Percentiles rank a stretch among this genome's conserved stretches.
These are phyloP conservation scores for Pyralis farinalis DNA, from an alignment of 2,888 invertebrate genomes.

Conservation along the genomic window DNA sequence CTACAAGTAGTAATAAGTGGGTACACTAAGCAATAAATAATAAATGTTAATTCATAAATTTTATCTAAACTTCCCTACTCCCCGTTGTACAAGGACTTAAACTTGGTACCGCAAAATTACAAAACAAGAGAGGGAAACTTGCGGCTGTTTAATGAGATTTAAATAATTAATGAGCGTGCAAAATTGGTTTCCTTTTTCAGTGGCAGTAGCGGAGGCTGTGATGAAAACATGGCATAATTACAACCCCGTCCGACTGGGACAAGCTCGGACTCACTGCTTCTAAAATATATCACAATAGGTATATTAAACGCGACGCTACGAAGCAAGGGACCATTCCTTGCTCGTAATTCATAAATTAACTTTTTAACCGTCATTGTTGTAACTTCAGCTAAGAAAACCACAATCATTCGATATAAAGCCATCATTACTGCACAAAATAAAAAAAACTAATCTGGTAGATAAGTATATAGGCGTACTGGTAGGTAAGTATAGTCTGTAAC, in stretches of 20 bases:
- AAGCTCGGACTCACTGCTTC: conserved; percentile 27
- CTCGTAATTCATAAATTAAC: conserved; percentile 54
- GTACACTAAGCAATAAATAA: background rate
- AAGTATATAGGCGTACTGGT: too few species aligned
- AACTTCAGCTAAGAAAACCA: conserved; percentile 46
- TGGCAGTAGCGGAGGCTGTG: conserved; percentile 49
- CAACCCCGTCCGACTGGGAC: conserved; percentile 54
- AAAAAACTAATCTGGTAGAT: too few species aligned
- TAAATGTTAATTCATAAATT: conserved; percentile 11
- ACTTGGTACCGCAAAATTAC: conserved; percentile 57
- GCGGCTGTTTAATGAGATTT: conserved; percentile 79
- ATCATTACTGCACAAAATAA: too few species aligned
- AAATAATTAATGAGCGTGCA: conserved; percentile 81
- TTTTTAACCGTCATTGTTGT: conserved; percentile 54
- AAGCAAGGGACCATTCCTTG: conserved; percentile 34
- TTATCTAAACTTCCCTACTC: conserved; percentile 22
- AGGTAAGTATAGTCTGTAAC: too few species aligned
- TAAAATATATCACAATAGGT: conserved; percentile 21
- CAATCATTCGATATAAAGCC: conserved; percentile 28
- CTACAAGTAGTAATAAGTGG: too few species aligned
- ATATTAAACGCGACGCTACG: conserved; percentile 31
- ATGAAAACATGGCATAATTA: conserved; percentile 71
- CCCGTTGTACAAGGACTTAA: conserved; percentile 50
- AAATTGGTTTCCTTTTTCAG: conserved; percentile 78
- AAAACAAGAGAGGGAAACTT: conserved; percentile 64